phyloP scores from a whole-genome alignment of 2,888 invertebrate species.

The Dichetophora obliterata region DNA sequence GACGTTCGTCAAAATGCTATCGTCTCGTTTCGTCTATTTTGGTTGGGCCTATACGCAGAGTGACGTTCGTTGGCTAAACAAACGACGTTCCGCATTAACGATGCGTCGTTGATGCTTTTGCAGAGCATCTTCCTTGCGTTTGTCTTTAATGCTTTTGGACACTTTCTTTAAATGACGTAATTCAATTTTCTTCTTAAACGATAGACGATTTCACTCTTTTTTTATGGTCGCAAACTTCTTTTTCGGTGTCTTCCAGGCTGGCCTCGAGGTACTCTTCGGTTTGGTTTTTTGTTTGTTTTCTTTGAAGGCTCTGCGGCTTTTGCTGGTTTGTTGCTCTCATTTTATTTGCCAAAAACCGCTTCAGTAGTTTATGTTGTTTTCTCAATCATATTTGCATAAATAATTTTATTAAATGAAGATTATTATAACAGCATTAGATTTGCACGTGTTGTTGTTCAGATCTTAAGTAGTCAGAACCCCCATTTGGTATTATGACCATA shows the following conservation, averaged over 20 bases:
- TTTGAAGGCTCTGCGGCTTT: background rate
- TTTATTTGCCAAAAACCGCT: background rate
- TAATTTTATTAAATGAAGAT: background rate
- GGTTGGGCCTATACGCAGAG: conserved; percentile 83
- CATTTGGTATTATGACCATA: too few species aligned
- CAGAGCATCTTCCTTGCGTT: conserved; percentile 75
- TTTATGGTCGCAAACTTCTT: conserved; percentile 75
- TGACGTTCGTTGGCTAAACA: conserved; percentile 83
- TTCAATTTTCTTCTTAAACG: conserved; percentile 79
- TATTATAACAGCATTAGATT: too few species aligned
- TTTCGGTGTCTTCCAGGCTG: conserved; percentile 78
- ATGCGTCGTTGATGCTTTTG: conserved; percentile 78
- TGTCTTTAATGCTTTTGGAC: conserved; percentile 75
- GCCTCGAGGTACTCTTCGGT: conserved; percentile 70
- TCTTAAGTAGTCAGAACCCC: too few species aligned
- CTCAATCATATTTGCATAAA: background rate
- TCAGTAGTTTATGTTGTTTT: background rate
- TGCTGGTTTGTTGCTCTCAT: background rate
- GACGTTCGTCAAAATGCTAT: too few species aligned
- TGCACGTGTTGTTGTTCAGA: conserved; percentile 9
- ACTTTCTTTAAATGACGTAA: conserved; percentile 78
- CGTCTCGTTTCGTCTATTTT: too few species aligned
- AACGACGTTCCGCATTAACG: conserved; percentile 78
- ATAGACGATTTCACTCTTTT: conserved; percentile 76
- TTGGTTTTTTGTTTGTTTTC: background rate